Conservation (phyloP, 2,888 invertebrate genomes). For the Ellobium chinense region DNA sequence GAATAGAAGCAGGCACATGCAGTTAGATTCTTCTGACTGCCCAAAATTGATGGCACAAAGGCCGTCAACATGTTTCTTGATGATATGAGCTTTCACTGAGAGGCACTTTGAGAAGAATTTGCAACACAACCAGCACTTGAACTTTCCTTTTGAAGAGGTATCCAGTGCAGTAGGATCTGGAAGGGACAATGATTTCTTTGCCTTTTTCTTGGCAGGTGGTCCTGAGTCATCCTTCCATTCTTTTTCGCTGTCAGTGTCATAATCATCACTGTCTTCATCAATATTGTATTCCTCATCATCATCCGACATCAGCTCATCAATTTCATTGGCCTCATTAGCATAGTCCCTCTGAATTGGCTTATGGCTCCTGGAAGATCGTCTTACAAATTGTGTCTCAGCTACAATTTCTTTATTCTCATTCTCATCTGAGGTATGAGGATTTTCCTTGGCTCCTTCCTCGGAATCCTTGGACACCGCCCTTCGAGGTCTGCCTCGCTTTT, state of each 20-base stretch:
- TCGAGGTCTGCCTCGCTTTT: conserved; percentile 14
- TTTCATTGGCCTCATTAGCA: conserved; percentile 1
- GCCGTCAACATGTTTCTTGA: conserved; percentile 31
- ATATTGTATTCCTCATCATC: conserved; percentile 43
- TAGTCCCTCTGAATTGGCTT: conserved; percentile 25
- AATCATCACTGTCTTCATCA: conserved; percentile 22
- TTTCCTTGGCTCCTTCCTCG: not conserved
- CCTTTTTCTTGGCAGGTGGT: conserved; percentile 4
- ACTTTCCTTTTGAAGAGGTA: conserved; percentile 17
- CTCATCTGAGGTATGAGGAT: not conserved
- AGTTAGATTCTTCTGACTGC: not conserved
- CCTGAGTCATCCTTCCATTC: not conserved
- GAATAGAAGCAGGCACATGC: conserved; percentile 22
- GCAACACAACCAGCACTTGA: conserved; percentile 39
- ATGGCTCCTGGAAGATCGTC: conserved; percentile 29
- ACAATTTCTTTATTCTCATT: not conserved
- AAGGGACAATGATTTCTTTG: not conserved
- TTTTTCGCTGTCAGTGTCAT: not conserved
- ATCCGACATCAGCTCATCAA: conserved; percentile 41
- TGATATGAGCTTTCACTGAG: conserved; percentile 28
- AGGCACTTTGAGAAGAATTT: conserved; percentile 17
- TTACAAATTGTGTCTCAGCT: conserved; percentile 20
- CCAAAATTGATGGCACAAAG: conserved; percentile 26
- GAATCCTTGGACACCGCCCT: not conserved
- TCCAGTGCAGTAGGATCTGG: conserved; percentile 39